Evolutionary conservation across 2,113 vertebrate species (phyloP).

Genomic region (Eonycteris spelaea): DNA sequence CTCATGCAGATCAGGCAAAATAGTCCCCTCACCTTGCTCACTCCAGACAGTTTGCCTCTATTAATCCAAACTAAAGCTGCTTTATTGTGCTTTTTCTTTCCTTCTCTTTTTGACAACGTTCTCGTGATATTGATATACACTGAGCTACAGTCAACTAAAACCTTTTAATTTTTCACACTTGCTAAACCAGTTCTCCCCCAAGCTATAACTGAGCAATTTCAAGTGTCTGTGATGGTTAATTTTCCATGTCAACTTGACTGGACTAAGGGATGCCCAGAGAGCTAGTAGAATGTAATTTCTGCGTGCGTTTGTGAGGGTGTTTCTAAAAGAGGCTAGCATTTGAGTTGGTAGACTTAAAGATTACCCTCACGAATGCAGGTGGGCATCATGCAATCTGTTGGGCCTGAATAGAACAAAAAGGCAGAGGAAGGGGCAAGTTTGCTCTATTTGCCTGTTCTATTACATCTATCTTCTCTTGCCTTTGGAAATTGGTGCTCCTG

Average conservation of each 20-base stretch:
- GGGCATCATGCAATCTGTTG: not conserved
- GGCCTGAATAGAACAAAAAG: not conserved
- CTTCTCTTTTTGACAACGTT: not conserved
- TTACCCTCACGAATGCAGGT: not conserved
- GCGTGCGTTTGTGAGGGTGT: not conserved
- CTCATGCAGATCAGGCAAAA: fast-evolving
- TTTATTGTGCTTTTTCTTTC: not conserved
- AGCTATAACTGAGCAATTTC: not conserved
- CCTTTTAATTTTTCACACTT: not conserved
- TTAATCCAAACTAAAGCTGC: not conserved
- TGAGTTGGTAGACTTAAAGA: not conserved
- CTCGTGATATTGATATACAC: not conserved
- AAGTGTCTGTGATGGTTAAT: not conserved
- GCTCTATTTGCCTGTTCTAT: not conserved
- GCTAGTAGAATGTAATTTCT: not conserved
- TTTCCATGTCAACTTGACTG: not conserved
- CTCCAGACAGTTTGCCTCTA: not conserved
- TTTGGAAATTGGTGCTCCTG: not conserved
- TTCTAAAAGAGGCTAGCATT: not conserved
- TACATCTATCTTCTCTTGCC: not conserved
- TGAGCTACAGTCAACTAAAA: not conserved
- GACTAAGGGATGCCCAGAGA: not conserved
- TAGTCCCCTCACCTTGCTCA: not conserved
- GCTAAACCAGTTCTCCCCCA: not conserved
- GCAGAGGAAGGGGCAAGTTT: not conserved